These are phyloP conservation scores for Macrophya annulata DNA, from an alignment of 2,888 invertebrate genomes.

Conservation along the genomic window DNA sequence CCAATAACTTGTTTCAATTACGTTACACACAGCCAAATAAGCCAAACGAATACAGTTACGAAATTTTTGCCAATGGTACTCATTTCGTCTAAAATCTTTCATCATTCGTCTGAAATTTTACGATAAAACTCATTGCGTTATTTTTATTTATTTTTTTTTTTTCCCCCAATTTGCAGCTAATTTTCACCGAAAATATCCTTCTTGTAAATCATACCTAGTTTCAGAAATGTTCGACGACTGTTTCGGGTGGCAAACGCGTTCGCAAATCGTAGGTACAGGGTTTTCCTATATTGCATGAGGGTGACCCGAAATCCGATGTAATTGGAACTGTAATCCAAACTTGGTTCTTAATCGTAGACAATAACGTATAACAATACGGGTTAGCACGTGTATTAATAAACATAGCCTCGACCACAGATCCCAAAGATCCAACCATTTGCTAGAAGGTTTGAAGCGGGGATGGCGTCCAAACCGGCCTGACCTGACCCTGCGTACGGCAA, in stretches of 20 bases:
- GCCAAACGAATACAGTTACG: not conserved
- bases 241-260: not conserved
- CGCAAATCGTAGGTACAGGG: not conserved
- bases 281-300: not conserved
- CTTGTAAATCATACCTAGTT: not conserved
- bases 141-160: not conserved
- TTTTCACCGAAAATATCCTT: not conserved
- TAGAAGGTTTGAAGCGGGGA: not conserved
- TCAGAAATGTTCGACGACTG: constrained; percentile 7
- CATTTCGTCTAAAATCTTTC: not conserved
- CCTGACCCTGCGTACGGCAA: constrained; percentile 31
- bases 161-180: not conserved
- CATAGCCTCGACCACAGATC: constrained; percentile 51
- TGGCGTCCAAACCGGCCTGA: not conserved
- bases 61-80: not conserved
- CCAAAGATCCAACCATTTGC: constrained; percentile 53
- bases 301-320: constrained; percentile 52
- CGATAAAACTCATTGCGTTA: no score
- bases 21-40: not conserved
- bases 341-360: constrained; percentile 54
- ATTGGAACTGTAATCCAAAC: constrained; percentile 55
- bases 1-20: constrained; percentile 40
- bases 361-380: constrained; percentile 52
- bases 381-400: constrained; percentile 53
- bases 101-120: no score